Evolutionary conservation across 2,888 invertebrate species (phyloP).

Genomic region (Deroplatys truncata): DNA sequence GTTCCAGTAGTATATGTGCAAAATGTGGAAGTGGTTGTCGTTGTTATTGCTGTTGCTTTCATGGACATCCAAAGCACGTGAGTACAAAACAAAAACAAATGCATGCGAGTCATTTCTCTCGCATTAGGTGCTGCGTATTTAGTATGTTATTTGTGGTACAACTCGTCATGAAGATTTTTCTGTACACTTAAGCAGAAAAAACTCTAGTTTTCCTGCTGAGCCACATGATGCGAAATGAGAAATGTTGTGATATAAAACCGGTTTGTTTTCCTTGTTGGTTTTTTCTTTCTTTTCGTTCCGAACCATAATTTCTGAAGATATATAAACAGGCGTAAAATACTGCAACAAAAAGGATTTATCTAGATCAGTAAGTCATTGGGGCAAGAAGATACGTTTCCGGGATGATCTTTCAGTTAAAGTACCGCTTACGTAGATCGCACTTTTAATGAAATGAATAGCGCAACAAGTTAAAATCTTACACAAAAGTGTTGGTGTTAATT

Average conservation of each 20-base stretch:
- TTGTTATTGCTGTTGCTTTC: not conserved
- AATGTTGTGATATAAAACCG: not conserved
- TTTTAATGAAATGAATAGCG: too few relatives aligned
- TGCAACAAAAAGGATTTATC: not conserved
- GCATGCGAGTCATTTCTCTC: not conserved
- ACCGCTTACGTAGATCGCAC: too few relatives aligned
- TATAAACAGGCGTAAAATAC: not conserved
- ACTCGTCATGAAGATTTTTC: not conserved
- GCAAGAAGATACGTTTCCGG: not conserved
- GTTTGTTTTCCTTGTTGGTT: not conserved
- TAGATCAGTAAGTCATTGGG: not conserved
- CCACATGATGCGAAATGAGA: not conserved
- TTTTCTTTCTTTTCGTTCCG: not conserved
- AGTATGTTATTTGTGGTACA: not conserved
- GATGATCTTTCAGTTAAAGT: too few relatives aligned
- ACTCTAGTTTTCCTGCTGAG: not conserved
- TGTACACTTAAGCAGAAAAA: not conserved
- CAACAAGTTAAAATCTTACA: too few relatives aligned
- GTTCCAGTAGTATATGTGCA: not conserved
- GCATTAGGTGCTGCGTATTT: not conserved
- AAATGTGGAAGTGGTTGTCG: not conserved
- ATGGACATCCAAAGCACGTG: not conserved
- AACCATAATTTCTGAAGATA: not conserved
- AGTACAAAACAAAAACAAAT: not conserved
- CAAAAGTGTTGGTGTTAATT: too few relatives aligned